phyloP scores from a whole-genome alignment of 1,140 invertebrate genomes.

The Tetramorium alpestre region DNA sequence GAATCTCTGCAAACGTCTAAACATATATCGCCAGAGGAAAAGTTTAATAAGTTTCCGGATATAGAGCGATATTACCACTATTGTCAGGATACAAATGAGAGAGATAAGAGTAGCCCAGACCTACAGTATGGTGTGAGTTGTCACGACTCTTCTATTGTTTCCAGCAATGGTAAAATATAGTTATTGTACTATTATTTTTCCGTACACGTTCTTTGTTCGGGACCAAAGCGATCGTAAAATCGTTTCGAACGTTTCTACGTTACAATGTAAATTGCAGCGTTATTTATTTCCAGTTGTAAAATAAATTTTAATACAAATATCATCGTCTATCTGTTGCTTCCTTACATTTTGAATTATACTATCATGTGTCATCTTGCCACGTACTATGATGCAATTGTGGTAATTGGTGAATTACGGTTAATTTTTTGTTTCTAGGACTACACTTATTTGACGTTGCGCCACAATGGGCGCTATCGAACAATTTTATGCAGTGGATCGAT shows the following conservation, averaged over 20 bases:
- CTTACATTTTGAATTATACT: neutral
- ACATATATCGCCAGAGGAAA: constrained; percentile 60
- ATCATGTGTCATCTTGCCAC: neutral
- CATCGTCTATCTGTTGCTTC: neutral
- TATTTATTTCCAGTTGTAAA: constrained; percentile 7
- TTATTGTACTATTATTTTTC: constrained; percentile 10
- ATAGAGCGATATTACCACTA: constrained; percentile 71
- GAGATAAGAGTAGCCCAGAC: constrained; percentile 55
- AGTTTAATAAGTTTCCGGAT: constrained; percentile 78
- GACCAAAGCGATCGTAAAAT: neutral
- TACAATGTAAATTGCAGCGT: neutral
- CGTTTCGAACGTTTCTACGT: constrained; percentile 7
- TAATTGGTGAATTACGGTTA: neutral
- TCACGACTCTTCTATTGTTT: constrained; percentile 67
- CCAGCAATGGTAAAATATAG: constrained; percentile 77
- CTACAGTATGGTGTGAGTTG: constrained; percentile 76
- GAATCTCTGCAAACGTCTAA: constrained; percentile 52
- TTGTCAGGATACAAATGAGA: constrained; percentile 62
- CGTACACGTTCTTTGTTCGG: neutral
- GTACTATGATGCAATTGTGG: constrained; percentile 9
- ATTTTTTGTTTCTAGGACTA: constrained; percentile 75
- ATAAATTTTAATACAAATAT: constrained; percentile 32
- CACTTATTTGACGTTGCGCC: constrained; percentile 78
- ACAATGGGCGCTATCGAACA: constrained; percentile 80
- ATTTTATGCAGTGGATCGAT: constrained; percentile 75